A percentile compares a stretch with the other conserved stretches of the same genome.
Conservation (phyloP, 2,888 invertebrate genomes). For the Pomacea canaliculata region DNA sequence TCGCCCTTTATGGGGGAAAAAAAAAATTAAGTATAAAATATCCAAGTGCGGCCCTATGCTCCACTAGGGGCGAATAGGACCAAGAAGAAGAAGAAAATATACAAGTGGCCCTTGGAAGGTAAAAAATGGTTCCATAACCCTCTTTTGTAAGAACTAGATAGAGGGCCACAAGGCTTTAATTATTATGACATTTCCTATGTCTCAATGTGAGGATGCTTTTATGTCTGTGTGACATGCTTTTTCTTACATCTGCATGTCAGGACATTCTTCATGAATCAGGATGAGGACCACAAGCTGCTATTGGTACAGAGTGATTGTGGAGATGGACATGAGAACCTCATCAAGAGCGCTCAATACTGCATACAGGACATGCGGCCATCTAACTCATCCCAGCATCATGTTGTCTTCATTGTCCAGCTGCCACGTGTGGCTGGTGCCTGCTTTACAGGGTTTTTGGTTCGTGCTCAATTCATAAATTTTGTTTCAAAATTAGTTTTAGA, state of each 20-base stretch:
- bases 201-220: too few species aligned
- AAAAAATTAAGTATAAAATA: too few species aligned
- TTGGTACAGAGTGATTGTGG: slow-evolving; percentile 64
- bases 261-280: slow-evolving; percentile 34
- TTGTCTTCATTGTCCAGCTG: slow-evolving; percentile 59
- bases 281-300: slow-evolving; percentile 42
- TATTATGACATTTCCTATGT: too few species aligned
- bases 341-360: slow-evolving; percentile 62
- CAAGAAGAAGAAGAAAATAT: too few species aligned
- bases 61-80: too few species aligned
- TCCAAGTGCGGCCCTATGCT: too few species aligned
- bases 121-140: too few species aligned
- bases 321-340: slow-evolving; percentile 54
- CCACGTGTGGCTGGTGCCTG: slow-evolving; percentile 55
- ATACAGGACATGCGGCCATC: slow-evolving; percentile 52
- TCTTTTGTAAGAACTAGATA: too few species aligned
- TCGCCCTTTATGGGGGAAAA: too few species aligned
- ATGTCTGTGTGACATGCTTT: too few species aligned
- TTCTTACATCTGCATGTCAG: slow-evolving; percentile 25
- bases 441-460: slow-evolving; percentile 62
- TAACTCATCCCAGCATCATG: slow-evolving; percentile 39
- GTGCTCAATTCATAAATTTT: not conserved
- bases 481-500: not conserved
- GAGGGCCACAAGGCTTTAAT: too few species aligned
- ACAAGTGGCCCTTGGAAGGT: too few species aligned